Percentiles rank a stretch among this genome's conserved stretches.
Evolutionary conservation across 2,113 vertebrate species (phyloP).

Genomic region (Microcebus jonahi): DNA sequence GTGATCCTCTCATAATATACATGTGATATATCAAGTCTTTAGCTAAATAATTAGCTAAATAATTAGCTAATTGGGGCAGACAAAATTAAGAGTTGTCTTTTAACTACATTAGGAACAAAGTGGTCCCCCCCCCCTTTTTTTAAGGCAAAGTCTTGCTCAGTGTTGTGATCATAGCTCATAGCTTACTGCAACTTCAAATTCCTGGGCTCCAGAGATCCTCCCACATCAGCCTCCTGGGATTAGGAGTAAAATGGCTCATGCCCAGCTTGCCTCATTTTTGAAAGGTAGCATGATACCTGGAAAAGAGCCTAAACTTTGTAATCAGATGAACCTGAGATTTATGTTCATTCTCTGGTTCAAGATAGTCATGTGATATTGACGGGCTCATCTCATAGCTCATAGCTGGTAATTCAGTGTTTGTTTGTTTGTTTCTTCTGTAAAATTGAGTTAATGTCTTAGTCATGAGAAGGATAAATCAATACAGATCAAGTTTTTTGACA

Average conservation of each 20-base stretch:
- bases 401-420: background rate
- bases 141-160: too few relatives aligned
- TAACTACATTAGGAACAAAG: too few relatives aligned
- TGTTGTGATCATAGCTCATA: too few relatives aligned
- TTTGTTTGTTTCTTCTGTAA: background rate
- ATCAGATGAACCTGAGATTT: background rate
- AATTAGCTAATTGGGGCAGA: too few relatives aligned
- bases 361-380: background rate
- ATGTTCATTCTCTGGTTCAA: background rate
- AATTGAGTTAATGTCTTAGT: background rate
- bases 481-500: background rate
- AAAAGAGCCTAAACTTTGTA: background rate
- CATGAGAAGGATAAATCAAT: background rate
- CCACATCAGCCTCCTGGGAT: too few relatives aligned
- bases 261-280: background rate
- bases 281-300: background rate
- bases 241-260: too few relatives aligned
- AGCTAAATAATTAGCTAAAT: background rate
- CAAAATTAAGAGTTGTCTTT: too few relatives aligned
- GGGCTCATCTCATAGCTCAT: background rate
- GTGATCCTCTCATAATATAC: background rate
- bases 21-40: background rate
- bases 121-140: too few relatives aligned
- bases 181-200: too few relatives aligned
- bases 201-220: too few relatives aligned